Base-by-base conservation (phyloP, 2,113 vertebrate species). In the Barbus barbus region DNA sequence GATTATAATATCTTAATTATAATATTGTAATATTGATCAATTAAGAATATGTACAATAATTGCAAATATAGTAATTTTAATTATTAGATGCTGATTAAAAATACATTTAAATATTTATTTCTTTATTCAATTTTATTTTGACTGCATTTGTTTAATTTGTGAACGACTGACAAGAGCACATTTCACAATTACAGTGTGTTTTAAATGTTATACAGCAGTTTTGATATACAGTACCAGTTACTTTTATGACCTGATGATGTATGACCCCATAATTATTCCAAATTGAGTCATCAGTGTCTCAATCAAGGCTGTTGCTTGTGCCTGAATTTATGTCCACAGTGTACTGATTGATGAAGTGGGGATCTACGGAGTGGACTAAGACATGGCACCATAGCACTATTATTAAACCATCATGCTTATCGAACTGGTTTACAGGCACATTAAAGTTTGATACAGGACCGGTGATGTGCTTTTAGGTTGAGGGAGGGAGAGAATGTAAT, bases 381-480 rank as follows among this genome's bases (percentile, higher is more conserved):
- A 69, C 31, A 36, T 5, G 0, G 9, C 31, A 20, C 20, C 5
- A 76, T 33, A 53, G 16, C n/a, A 4, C 53, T 78, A 60, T 78
- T 58, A 60, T 60, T 60, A 78, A 60, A 60, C 12, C 53, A 24
- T 58, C 51, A n/a, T 58, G 41, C 24, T 74, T 28, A 74, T 48
- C 26, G 24, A 74, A 74, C 72, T 75, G 12, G 75, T 78, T 60
- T 24, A 79, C 9, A 61, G 56, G 22, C 53, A 26, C 56, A 24
- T 60, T 78, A 78, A 78, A 79, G 36, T 60, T 31, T 46, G 56
- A 79, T 26, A 61, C n/a, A 41, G 22, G 33, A 26, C 33, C 2
- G 14, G 28, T 28, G n/a, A 78, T 26, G 51, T 61, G 76, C 53
- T 44, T 78, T 61, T n/a, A 78, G 76, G n/a, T 20, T 14, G 22